A percentile compares a stretch with the other conserved stretches of the same genome.
These are phyloP conservation scores for Podilymbus podiceps DNA, from an alignment of 2,113 vertebrate species.

Conservation along the genomic window DNA sequence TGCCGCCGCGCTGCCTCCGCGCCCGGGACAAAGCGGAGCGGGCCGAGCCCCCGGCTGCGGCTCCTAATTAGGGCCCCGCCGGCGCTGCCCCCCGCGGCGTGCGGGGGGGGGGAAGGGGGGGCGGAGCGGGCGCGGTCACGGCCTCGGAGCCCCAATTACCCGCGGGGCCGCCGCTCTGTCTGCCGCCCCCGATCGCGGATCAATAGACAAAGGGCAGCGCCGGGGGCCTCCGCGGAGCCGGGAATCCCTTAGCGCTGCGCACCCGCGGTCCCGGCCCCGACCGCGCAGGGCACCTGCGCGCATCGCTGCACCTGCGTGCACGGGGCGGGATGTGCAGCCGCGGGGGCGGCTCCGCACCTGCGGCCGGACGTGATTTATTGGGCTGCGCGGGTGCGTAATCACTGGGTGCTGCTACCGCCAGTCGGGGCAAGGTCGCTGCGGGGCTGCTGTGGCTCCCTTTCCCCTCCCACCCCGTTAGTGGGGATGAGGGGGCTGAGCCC, in stretches of 20 bases:
- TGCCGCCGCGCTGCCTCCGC: slow-evolving; percentile 80
- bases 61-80: slow-evolving; percentile 76
- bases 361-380: rapidly evolving
- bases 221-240: slow-evolving; percentile 33
- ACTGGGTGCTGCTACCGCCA: rapidly evolving
- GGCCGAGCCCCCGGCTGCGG: slow-evolving; percentile 35
- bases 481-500: neutral
- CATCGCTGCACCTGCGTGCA: neutral
- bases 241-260: neutral
- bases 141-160: slow-evolving; percentile 80
- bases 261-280: neutral
- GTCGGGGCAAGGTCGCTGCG: rapidly evolving
- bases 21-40: slow-evolving; percentile 51
- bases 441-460: neutral
- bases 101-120: neutral
- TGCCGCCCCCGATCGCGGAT: slow-evolving; percentile 77
- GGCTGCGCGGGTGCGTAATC: rapidly evolving
- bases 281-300: neutral
- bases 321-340: neutral
- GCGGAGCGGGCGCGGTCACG: slow-evolving; percentile 44
- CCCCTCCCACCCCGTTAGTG: too few species aligned
- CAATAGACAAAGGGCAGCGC: slow-evolving; percentile 72
- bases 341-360: neutral
- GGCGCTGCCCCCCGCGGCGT: slow-evolving; percentile 36
- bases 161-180: slow-evolving; percentile 76